A percentile compares a stretch with the other conserved stretches of the same genome.
phyloP scores from a whole-genome alignment of 37 sponge, comb jelly and placozoan genomes.

The Aphrocallistes beatrix region DNA sequence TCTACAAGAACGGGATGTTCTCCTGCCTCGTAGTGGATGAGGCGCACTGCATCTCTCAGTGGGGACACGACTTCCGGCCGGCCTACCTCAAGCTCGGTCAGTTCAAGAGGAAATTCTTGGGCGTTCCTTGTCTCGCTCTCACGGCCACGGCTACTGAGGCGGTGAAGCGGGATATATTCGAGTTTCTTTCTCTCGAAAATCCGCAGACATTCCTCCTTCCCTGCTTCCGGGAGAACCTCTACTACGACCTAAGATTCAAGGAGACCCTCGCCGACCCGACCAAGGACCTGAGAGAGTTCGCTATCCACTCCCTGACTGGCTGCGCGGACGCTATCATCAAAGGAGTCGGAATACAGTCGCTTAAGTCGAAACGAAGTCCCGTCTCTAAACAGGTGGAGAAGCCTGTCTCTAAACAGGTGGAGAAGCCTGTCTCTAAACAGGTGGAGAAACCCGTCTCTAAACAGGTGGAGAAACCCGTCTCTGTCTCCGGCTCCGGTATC shows the following conservation, averaged over 20 bases:
- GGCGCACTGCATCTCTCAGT: slow-evolving; percentile 97
- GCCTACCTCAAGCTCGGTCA: slow-evolving; percentile 88
- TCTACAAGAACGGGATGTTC: slow-evolving; percentile 37
- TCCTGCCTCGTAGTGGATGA: slow-evolving; percentile 77
- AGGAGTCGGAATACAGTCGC: background rate
- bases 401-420: background rate
- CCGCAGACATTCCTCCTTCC: slow-evolving; percentile 36
- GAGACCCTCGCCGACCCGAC: background rate
- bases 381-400: background rate
- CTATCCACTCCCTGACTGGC: background rate
- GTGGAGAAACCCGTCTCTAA: background rate
- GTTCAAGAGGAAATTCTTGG: slow-evolving; percentile 35
- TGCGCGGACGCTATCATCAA: too few relatives aligned
- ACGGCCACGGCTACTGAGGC: slow-evolving; percentile 86
- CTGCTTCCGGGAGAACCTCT: slow-evolving; percentile 66
- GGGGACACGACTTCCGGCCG: slow-evolving; percentile 99
- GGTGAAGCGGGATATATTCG: slow-evolving; percentile 64
- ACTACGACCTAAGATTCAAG: slow-evolving; percentile 66
- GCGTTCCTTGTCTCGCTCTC: slow-evolving; percentile 76
- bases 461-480: background rate
- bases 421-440: background rate
- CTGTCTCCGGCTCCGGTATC: slow-evolving; percentile 23
- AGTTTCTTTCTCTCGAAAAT: slow-evolving; percentile 31
- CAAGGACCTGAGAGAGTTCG: background rate
- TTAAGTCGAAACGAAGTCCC: background rate